These are phyloP conservation scores for Laterallus jamaicensis DNA, from an alignment of 2,113 vertebrate genomes.

Conservation along the genomic window DNA sequence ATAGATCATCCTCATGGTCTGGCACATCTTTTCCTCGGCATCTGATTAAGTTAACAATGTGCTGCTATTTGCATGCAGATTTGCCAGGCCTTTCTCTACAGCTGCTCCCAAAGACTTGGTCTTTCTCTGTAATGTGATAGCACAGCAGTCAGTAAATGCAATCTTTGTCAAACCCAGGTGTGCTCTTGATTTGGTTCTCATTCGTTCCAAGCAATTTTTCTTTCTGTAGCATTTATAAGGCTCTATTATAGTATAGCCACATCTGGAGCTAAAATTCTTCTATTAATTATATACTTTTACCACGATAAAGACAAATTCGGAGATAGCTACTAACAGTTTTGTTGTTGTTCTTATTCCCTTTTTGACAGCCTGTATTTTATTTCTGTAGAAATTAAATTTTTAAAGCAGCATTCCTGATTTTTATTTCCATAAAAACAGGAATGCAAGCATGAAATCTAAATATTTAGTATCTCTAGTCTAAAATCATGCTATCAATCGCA, in stretches of 20 bases:
- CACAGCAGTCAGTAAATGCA: slow-evolving; percentile 99
- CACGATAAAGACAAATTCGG: slow-evolving; percentile 81
- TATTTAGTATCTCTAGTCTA: background rate
- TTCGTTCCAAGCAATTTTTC: slow-evolving; percentile 88
- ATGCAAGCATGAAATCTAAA: slow-evolving; percentile 21
- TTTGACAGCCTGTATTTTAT: slow-evolving; percentile 82
- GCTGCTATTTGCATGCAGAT: slow-evolving; percentile 99
- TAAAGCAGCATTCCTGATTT: slow-evolving; percentile 70
- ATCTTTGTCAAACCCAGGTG: slow-evolving; percentile 99
- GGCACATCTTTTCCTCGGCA: slow-evolving; percentile 96
- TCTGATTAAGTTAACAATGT: slow-evolving; percentile 99
- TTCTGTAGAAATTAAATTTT: slow-evolving; percentile 69
- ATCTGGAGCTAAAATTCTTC: slow-evolving; percentile 94
- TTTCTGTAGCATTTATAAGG: slow-evolving; percentile 94
- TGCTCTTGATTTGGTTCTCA: slow-evolving; percentile 95
- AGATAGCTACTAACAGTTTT: slow-evolving; percentile 80
- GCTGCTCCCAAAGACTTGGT: slow-evolving; percentile 89
- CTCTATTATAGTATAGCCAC: slow-evolving; percentile 99
- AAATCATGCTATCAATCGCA: background rate
- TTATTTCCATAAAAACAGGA: slow-evolving; percentile 31
- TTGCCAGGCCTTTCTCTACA: slow-evolving; percentile 91
- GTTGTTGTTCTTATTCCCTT: slow-evolving; percentile 82
- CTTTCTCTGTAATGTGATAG: slow-evolving; percentile 95
- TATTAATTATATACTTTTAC: slow-evolving; percentile 86
- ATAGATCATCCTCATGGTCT: slow-evolving; percentile 81